Conservation (phyloP, 2,797 vertebrate genomes). For the Pogoniulus pusillus region DNA sequence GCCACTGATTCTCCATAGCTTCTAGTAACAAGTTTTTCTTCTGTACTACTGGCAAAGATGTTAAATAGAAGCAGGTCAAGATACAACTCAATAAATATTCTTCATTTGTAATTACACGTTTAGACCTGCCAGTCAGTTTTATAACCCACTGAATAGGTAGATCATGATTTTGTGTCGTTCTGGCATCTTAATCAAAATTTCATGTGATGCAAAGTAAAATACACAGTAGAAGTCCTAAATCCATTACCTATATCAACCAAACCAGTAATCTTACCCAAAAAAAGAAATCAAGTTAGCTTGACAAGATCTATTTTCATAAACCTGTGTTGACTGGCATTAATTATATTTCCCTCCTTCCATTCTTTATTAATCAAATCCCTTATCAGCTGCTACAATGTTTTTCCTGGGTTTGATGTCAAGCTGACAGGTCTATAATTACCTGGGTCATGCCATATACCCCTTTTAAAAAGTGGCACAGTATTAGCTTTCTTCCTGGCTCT, state of each 20-base stretch:
- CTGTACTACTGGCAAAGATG: neutral
- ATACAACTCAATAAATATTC: neutral
- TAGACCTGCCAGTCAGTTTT: conserved; percentile 3
- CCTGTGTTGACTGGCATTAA: conserved; percentile 62
- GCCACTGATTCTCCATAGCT: neutral
- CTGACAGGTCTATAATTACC: conserved; percentile 69
- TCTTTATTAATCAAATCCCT: conserved; percentile 66
- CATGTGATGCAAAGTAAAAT: neutral
- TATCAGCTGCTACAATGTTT: conserved; percentile 62
- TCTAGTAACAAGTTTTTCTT: neutral
- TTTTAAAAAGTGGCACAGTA: conserved; percentile 51
- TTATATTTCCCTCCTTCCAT: conserved; percentile 52
- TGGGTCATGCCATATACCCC: conserved; percentile 61
- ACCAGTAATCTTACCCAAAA: conserved; percentile 57
- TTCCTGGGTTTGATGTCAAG: conserved; percentile 50
- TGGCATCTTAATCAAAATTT: conserved; percentile 7
- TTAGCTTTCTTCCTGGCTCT: conserved; percentile 39
- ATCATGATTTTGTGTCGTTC: neutral
- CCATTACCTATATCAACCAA: conserved; percentile 38
- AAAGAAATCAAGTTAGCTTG: conserved; percentile 60
- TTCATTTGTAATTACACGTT: neutral
- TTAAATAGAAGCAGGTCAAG: neutral
- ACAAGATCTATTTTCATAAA: conserved; percentile 63
- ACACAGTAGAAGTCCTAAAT: neutral
- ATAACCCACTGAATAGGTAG: neutral